Evolutionary conservation across 2,797 vertebrate species (phyloP).

Genomic region (Capromys pilorides): DNA sequence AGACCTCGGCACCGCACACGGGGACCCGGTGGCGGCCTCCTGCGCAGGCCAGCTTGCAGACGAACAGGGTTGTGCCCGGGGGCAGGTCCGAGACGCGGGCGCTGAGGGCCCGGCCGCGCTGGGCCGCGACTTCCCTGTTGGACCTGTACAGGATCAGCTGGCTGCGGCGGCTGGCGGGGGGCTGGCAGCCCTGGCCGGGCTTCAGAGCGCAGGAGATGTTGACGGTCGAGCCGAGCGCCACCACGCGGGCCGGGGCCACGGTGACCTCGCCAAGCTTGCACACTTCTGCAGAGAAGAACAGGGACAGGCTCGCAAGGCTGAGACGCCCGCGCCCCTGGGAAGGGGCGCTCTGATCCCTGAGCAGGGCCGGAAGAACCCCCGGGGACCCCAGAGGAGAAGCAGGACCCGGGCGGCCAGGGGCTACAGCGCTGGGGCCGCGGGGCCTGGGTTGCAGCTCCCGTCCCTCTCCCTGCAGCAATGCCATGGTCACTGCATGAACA

Average conservation of each 20-base stretch:
- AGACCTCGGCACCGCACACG: slow-evolving; percentile 90
- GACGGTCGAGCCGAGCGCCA: slow-evolving; percentile 67
- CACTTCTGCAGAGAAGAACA: slow-evolving; percentile 23
- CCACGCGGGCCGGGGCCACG: neutral
- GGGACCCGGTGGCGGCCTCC: fast-evolving
- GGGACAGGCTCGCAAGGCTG: neutral
- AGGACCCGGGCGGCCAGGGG: too few species aligned
- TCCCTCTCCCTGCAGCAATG: slow-evolving; percentile 16
- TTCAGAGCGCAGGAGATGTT: slow-evolving; percentile 81
- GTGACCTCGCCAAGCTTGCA: slow-evolving; percentile 78
- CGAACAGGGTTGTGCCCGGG: slow-evolving; percentile 81
- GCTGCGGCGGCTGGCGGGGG: neutral
- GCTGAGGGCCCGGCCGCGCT: slow-evolving; percentile 69
- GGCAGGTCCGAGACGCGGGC: slow-evolving; percentile 74
- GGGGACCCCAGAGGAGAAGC: too few species aligned
- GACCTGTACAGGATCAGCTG: slow-evolving; percentile 75
- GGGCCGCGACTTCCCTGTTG: neutral
- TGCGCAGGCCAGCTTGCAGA: slow-evolving; percentile 79
- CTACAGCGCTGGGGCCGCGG: too few species aligned
- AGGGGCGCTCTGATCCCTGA: neutral
- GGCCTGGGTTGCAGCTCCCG: neutral
- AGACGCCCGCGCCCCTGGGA: neutral
- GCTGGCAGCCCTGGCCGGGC: fast-evolving
- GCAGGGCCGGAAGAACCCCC: too few species aligned
- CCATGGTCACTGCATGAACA: neutral